These are phyloP conservation scores for Slavum lentiscoides DNA, from an alignment of 2,888 invertebrate genomes.

Conservation along the genomic window DNA sequence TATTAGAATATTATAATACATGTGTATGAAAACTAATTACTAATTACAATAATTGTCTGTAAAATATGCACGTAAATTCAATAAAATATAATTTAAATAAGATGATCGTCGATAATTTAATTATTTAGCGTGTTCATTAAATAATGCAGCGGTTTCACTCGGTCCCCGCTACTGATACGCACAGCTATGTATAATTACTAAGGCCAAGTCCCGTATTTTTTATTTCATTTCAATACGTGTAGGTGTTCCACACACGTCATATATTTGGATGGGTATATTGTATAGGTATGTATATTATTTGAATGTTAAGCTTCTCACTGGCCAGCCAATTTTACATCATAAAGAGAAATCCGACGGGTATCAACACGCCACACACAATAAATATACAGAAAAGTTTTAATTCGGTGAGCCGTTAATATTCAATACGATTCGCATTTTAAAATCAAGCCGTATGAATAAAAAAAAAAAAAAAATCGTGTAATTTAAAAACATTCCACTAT, in stretches of 20 bases:
- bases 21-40: no score
- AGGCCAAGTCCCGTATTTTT: not conserved
- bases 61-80: no score
- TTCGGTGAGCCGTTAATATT: slow-evolving; percentile 24
- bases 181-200: no score
- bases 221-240: not conserved
- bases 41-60: no score
- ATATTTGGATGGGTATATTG: no score
- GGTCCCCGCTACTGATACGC: no score
- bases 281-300: slow-evolving; percentile 12
- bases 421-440: not conserved
- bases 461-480: slow-evolving; percentile 19
- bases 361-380: slow-evolving; percentile 8
- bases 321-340: slow-evolving; percentile 23
- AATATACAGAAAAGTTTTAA: slow-evolving; percentile 14
- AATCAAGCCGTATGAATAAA: not conserved
- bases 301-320: slow-evolving; percentile 10
- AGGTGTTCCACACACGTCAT: not conserved
- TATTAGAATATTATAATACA: no score
- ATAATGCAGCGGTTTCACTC: no score
- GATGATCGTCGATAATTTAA: no score
- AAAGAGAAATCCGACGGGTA: slow-evolving; percentile 19
- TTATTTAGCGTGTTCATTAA: no score
- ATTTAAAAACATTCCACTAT: slow-evolving; percentile 1
- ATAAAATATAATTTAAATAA: no score